Base-by-base conservation (phyloP, 2,797 vertebrate genomes). In the Microctenopoma steveboyesi region DNA sequence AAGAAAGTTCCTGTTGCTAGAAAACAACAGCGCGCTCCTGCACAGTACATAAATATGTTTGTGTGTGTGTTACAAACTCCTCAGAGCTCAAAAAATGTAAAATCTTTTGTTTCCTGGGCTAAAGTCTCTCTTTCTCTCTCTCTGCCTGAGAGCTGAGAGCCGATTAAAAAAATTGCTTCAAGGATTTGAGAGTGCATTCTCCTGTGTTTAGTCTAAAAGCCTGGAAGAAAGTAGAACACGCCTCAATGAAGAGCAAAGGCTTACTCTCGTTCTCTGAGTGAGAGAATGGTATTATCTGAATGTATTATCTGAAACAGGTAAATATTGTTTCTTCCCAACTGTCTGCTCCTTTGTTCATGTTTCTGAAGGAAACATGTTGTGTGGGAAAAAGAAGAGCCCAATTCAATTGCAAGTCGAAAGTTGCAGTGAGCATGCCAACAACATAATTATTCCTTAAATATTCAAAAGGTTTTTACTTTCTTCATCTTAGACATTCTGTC, bases 101-200 rank as follows among this genome's bases (percentile, higher is more conserved):
- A 78, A 77, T 72, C 16, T 73, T 84, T 87, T 84, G 79, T 82
- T 89, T 78, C 81, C 64, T 75, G 60, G 52, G 71, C 84, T 95
- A 62, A 62, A 64, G 64, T 62, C 53, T 64, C 33, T 64, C 65
- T 51, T 50, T 60, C 58, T 14, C 61, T 15, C 56, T 72, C 63
- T 70, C 69, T 70, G 39, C 12, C 35, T 10, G 9, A 55, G 68
- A 65, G 65, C 71, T 66, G 72, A 61, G 74, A 89, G 87, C 72
- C 52, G 84, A 90, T 91, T 90, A 85, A 81, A 80, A 75, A 67
- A 69, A 85, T 74, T 69, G 66, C 80, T 86, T 45, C 79, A 65
- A 80, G 82, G 82, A 84, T 88, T 88, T 86, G 55, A 66, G 45
- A 55, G 55, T 77, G 83, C 80, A 80, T 81, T 87, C 69, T 84